Conservation (phyloP, 2,797 vertebrate species). For the Tachyglossus aculeatus region DNA sequence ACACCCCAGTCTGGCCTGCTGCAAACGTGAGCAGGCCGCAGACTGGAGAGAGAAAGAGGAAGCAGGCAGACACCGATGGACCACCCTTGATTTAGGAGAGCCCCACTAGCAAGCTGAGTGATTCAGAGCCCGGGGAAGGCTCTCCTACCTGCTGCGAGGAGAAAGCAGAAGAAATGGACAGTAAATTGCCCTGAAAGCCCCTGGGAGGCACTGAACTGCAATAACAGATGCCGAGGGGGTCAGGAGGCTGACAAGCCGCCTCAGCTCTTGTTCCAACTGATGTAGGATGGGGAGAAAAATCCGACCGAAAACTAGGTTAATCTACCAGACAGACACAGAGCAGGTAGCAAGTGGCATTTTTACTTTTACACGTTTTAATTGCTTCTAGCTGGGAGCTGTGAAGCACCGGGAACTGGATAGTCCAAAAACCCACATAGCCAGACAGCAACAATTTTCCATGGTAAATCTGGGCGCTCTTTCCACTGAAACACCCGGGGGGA, state of each 20-base stretch:
- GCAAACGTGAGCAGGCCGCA: not conserved
- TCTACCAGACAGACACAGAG: slow-evolving; percentile 24
- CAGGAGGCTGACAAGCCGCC: not conserved
- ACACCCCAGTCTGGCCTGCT: not conserved
- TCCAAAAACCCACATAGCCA: not conserved
- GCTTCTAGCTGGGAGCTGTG: slow-evolving; percentile 8
- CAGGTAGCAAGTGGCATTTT: slow-evolving; percentile 19
- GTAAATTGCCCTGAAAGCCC: not conserved
- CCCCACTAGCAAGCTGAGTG: not conserved
- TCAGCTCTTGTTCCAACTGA: not conserved
- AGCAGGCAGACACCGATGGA: not conserved
- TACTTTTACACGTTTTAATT: slow-evolving; percentile 25
- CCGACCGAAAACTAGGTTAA: slow-evolving; percentile 42
- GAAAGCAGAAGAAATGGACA: not conserved
- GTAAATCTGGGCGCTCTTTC: not conserved
- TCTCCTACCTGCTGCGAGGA: not conserved
- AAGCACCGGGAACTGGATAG: not conserved
- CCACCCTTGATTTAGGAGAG: not conserved
- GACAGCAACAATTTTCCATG: not conserved
- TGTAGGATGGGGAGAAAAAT: slow-evolving; percentile 29
- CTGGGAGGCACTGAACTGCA: not conserved
- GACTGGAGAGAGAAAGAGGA: not conserved
- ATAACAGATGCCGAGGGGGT: not conserved
- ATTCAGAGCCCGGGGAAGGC: not conserved
- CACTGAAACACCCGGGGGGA: not conserved